phyloP scores from a whole-genome alignment of 2,113 vertebrate species.

The Phycodurus eques region DNA sequence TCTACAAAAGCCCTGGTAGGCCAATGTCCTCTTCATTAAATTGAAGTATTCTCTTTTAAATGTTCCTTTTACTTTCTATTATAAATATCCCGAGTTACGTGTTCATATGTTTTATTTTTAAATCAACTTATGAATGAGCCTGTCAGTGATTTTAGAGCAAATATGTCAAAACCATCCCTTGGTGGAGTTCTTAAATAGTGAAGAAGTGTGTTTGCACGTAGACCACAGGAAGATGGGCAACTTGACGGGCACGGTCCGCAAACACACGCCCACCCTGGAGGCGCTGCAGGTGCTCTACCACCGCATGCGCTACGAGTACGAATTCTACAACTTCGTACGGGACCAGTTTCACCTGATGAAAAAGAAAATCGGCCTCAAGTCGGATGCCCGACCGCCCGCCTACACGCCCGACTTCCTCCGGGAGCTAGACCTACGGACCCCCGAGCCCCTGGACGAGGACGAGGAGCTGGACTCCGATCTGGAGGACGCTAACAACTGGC shows the following conservation, averaged over 20 bases:
- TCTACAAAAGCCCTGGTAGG: slow-evolving; percentile 96
- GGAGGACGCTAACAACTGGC: slow-evolving; percentile 77
- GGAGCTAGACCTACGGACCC: slow-evolving; percentile 83
- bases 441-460: slow-evolving; percentile 85
- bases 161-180: too few species aligned
- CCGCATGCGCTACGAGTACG: slow-evolving; percentile 93
- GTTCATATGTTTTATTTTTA: too few species aligned
- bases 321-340: slow-evolving; percentile 95
- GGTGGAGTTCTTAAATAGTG: too few species aligned
- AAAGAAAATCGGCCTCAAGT: slow-evolving; percentile 93
- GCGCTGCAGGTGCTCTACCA: slow-evolving; percentile 93
- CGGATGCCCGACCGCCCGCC: slow-evolving; percentile 60
- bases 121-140: too few species aligned
- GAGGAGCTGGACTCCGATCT: slow-evolving; percentile 83
- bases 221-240: slow-evolving; percentile 95
- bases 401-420: slow-evolving; percentile 75
- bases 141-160: too few species aligned
- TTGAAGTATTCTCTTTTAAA: background rate
- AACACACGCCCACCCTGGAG: slow-evolving; percentile 88
- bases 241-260: slow-evolving; percentile 93
- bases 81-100: too few species aligned
- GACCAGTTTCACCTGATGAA: slow-evolving; percentile 95
- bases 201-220: slow-evolving; percentile 43
- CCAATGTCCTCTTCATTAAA: background rate
- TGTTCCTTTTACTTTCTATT: too few species aligned